These are phyloP conservation scores for Etheostoma nigrum DNA, from an alignment of 2,797 vertebrate genomes.

Conservation along the genomic window DNA sequence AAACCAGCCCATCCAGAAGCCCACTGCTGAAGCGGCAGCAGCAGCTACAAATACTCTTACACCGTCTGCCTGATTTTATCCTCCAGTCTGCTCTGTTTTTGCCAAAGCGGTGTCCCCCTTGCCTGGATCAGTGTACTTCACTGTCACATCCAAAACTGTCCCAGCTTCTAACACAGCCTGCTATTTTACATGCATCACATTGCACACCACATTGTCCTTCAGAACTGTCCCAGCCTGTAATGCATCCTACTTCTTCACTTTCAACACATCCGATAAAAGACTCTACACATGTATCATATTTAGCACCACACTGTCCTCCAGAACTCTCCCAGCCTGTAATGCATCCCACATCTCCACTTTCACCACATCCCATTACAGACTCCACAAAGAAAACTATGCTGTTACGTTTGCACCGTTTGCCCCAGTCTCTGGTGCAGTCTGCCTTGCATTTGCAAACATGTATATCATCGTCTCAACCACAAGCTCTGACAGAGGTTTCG, in stretches of 20 bases:
- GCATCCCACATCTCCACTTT: constrained; percentile 12
- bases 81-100: constrained; percentile 59
- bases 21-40: constrained; percentile 63
- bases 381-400: constrained; percentile 41
- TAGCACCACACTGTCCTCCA: constrained; percentile 23
- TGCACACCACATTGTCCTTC: constrained; percentile 19
- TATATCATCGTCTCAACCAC: constrained; percentile 28
- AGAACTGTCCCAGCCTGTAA: constrained; percentile 27
- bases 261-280: no score
- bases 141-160: constrained; percentile 34
- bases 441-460: constrained; percentile 23
- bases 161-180: constrained; percentile 41
- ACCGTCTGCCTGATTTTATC: constrained; percentile 74
- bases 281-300: constrained; percentile 17
- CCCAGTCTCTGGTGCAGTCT: constrained; percentile 58
- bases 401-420: constrained; percentile 74
- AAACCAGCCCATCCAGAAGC: constrained; percentile 63
- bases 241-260: constrained; percentile 7
- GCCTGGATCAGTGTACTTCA: constrained; percentile 41
- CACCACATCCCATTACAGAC: constrained; percentile 28
- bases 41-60: constrained; percentile 75
- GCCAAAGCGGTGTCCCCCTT: constrained; percentile 38
- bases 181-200: constrained; percentile 37
- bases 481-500: constrained; percentile 25
- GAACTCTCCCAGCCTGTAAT: constrained; percentile 26